Evolutionary conservation across 64 coral and sea anemone genomes (phyloP), one percentile per base, ranked within the genome.

Genomic region (Stichodactyla helianthus): DNA sequence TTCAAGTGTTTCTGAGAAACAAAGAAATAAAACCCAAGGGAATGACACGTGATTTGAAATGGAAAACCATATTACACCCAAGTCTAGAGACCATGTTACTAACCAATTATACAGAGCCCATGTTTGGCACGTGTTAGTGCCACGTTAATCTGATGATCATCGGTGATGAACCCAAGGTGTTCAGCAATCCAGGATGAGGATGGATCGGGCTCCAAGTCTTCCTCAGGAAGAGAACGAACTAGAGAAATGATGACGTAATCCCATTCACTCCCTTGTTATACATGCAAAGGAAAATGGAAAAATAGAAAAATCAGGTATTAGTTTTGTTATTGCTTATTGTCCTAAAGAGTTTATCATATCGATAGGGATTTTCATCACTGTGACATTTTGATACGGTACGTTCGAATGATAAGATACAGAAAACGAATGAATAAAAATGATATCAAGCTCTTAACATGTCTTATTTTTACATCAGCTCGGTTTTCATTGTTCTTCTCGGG

Each of bases 101-200:
- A 86, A 97, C 95, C 95, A 60, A 98, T 91, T 35, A 98, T 91
- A 22, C 92, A 93, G 79, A 98, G 95, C 17, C 95, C 92, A 86
- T 71, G 79, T 52, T 86, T 93, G 7, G 92, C 91, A 51, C 95
- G 85, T 52, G 92, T 98, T 17, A 98, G 87, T 6, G 89, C 95
- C 50, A 98, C 95, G 59, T 98, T 98, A 57, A 98, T 98, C 59
- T 98, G 95, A 89, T 98, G 95, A 55, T 93, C 92, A 79, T 98
- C 95, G 11, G 77, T 91, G 16, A 98, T 44, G 81, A 98, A 98
- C 15, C 95, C 95, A 59, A 98, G 82, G n/a, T 98, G 82, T 57
- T 88, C 79, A 53, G 70, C 54, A 4, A 98, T 64, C 95, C 95
- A 98, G 31, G 61, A 86, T 19, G 83, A 80, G 1, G 95, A 89